Percentiles rank a stretch among this genome's conserved stretches.
phyloP scores from a whole-genome alignment of 2,888 invertebrate genomes.

The Athalia cordata region DNA sequence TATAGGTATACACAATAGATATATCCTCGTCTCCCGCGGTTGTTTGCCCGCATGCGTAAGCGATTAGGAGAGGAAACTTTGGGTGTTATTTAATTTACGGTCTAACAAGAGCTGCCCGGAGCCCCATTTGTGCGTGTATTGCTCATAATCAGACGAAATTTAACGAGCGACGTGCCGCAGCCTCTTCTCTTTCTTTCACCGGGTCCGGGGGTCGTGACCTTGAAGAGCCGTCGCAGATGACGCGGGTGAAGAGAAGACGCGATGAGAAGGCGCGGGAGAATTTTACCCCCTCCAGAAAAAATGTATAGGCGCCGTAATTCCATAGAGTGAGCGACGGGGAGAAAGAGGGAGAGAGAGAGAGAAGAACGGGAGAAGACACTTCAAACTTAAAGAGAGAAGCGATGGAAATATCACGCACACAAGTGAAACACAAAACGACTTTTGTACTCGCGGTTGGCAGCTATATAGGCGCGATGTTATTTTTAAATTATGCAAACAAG shows the following conservation, averaged over 20 bases:
- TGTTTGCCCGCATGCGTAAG: conserved; percentile 22
- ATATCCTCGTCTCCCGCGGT: background rate
- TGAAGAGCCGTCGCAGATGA: conserved; percentile 7
- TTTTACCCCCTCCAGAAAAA: background rate
- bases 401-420: background rate
- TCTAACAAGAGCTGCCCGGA: background rate
- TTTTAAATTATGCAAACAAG: conserved; percentile 12
- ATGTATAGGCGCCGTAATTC: background rate
- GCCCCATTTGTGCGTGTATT: background rate
- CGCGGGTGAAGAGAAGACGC: background rate
- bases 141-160: background rate
- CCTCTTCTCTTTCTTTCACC: background rate
- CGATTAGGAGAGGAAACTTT: conserved; percentile 23
- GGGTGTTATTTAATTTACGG: conserved; percentile 19
- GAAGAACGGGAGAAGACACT: no score
- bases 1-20: no score
- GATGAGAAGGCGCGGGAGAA: background rate
- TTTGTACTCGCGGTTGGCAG: background rate
- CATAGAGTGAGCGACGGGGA: background rate
- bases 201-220: background rate
- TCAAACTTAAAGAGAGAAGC: no score
- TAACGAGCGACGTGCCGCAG: background rate
- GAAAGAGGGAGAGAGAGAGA: background rate
- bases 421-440: no score
- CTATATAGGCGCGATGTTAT: background rate